A percentile compares a stretch with the other conserved stretches of the same genome.
Evolutionary conservation across 2,797 vertebrate genomes (phyloP).

Genomic region (Phrynocephalus guinanensis): DNA sequence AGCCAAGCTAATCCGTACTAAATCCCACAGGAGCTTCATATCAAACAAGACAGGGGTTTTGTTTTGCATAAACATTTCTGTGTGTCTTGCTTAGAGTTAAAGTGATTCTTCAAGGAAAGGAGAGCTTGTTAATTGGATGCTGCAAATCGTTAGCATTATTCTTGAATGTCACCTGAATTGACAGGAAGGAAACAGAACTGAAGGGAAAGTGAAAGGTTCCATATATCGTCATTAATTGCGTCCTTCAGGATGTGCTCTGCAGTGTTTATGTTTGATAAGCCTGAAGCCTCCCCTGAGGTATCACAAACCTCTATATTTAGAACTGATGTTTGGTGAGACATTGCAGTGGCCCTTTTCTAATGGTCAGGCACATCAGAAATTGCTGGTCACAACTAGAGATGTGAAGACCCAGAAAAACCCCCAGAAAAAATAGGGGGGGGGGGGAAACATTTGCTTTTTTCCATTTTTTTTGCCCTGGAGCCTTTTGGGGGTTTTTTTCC

Average conservation of each 20-base stretch:
- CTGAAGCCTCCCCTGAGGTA: not conserved
- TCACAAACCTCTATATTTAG: not conserved
- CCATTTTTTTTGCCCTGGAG: too few species aligned
- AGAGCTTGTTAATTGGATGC: not conserved
- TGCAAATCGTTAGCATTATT: not conserved
- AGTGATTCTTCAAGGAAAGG: not conserved
- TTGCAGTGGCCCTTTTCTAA: not conserved
- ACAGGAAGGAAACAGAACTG: not conserved
- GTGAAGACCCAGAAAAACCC: too few species aligned
- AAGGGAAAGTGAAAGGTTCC: not conserved
- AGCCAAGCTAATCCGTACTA: slow-evolving; percentile 15
- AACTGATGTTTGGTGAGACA: not conserved
- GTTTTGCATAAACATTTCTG: not conserved
- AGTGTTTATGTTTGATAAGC: slow-evolving; percentile 2
- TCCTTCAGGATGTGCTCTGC: not conserved
- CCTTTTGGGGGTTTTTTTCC: too few species aligned
- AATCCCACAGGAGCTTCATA: slow-evolving; percentile 27
- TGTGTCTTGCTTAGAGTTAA: slow-evolving; percentile 5
- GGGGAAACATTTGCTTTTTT: too few species aligned
- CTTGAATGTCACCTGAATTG: slow-evolving; percentile 10
- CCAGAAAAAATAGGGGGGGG: too few species aligned
- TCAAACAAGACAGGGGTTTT: slow-evolving; percentile 18
- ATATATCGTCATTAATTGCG: not conserved
- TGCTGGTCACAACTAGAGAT: too few species aligned
- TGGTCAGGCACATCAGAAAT: not conserved